Evolutionary conservation across 2,888 invertebrate species (phyloP).

Genomic region (Agonopterix arenella): DNA sequence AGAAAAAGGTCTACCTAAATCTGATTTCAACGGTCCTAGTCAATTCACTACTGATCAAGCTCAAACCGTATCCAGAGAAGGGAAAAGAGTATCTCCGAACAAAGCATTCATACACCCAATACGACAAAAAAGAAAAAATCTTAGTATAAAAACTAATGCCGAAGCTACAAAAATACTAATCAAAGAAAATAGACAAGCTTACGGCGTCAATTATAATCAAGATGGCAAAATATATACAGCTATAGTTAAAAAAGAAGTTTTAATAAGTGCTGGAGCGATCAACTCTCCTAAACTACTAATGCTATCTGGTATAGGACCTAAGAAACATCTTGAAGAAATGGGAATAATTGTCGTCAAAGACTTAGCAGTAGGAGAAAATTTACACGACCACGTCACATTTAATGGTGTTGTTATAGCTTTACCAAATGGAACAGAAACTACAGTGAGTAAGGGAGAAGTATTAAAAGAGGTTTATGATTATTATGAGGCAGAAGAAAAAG

Average conservation of each 20-base stretch:
- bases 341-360: slow-evolving; percentile 37
- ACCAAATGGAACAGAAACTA: slow-evolving; percentile 64
- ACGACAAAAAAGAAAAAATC: slow-evolving; percentile 65
- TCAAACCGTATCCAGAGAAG: slow-evolving; percentile 73
- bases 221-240: slow-evolving; percentile 28
- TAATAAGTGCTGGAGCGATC: slow-evolving; percentile 44
- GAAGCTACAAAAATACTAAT: slow-evolving; percentile 75
- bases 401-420: slow-evolving; percentile 68
- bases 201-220: slow-evolving; percentile 38
- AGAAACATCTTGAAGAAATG: slow-evolving; percentile 32
- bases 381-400: slow-evolving; percentile 60
- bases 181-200: slow-evolving; percentile 33
- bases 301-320: slow-evolving; percentile 56
- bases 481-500: slow-evolving; percentile 22
- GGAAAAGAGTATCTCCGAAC: slow-evolving; percentile 78
- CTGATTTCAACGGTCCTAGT: slow-evolving; percentile 72
- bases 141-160: slow-evolving; percentile 64
- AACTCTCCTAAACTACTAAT: slow-evolving; percentile 51
- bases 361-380: slow-evolving; percentile 51
- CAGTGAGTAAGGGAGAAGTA: slow-evolving; percentile 44
- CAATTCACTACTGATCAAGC: slow-evolving; percentile 76
- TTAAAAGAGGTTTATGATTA: slow-evolving; percentile 49
- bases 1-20: slow-evolving; percentile 73
- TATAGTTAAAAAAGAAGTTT: slow-evolving; percentile 48
- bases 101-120: slow-evolving; percentile 80